Conservation (phyloP, 2,797 vertebrate species). For the Girardinus metallicus region DNA sequence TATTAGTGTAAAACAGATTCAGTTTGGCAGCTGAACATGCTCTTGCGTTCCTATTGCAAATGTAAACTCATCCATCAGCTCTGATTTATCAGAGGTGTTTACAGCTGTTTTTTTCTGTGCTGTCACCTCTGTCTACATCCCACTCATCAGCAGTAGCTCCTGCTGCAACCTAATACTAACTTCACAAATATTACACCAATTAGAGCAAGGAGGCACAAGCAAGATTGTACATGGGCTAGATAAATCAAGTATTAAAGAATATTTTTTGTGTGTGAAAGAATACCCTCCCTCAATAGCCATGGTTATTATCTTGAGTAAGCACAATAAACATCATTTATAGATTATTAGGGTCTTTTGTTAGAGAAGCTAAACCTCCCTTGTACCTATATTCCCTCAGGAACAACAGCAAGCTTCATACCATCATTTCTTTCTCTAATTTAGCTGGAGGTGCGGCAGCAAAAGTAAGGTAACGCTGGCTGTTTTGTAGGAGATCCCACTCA, state of each 20-base stretch:
- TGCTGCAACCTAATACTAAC: slow-evolving; percentile 43
- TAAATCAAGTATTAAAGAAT: slow-evolving; percentile 15
- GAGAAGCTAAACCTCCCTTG: slow-evolving; percentile 65
- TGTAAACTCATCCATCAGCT: slow-evolving; percentile 70
- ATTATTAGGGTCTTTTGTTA: slow-evolving; percentile 64
- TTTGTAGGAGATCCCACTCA: slow-evolving; percentile 42
- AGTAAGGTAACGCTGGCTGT: slow-evolving; percentile 46
- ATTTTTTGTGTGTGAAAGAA: slow-evolving; percentile 11
- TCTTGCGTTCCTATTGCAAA: slow-evolving; percentile 30
- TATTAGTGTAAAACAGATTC: slow-evolving; percentile 30
- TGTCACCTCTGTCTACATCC: slow-evolving; percentile 40
- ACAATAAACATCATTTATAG: slow-evolving; percentile 66
- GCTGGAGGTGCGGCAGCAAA: slow-evolving; percentile 47
- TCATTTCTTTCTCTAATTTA: slow-evolving; percentile 67
- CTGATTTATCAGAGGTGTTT: slow-evolving; percentile 68
- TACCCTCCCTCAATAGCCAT: slow-evolving; percentile 49
- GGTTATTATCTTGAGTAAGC: slow-evolving; percentile 70
- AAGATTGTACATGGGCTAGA: slow-evolving; percentile 9
- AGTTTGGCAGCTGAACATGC: slow-evolving; percentile 28
- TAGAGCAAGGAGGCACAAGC: slow-evolving; percentile 46
- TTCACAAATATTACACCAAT: slow-evolving; percentile 34
- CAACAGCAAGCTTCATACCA: slow-evolving; percentile 40
- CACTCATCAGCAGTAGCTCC: slow-evolving; percentile 57
- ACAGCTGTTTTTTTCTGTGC: slow-evolving; percentile 45
- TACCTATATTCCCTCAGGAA: slow-evolving; percentile 53